Percentiles rank a stretch among this genome's conserved stretches.
phyloP scores from a whole-genome alignment of 2,797 vertebrate genomes.

The Sebastes kiyomatsui region DNA sequence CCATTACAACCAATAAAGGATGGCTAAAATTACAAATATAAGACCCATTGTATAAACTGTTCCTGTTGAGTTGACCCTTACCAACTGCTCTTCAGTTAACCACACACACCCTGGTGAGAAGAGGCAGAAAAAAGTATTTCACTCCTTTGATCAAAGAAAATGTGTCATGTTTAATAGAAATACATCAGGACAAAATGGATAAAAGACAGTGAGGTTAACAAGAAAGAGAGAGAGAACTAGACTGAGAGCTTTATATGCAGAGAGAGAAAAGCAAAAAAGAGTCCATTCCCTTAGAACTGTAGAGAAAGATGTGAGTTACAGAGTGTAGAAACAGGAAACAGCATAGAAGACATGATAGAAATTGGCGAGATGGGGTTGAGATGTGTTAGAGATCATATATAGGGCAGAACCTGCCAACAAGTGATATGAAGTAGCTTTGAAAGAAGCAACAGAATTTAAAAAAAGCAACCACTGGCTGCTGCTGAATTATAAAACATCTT shows the following conservation, averaged over 20 bases:
- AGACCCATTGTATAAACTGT: too few species aligned
- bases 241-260: neutral
- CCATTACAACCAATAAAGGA: too few species aligned
- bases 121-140: neutral
- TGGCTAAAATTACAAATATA: too few species aligned
- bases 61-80: too few species aligned
- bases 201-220: neutral
- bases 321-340: neutral
- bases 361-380: neutral
- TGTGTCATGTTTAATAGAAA: neutral
- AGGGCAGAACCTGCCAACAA: slow-evolving; percentile 38
- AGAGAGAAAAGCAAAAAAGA: neutral
- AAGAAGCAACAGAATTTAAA: slow-evolving; percentile 20
- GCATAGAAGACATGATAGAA: neutral
- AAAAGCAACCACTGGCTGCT: slow-evolving; percentile 39
- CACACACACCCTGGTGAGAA: neutral
- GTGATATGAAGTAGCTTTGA: slow-evolving; percentile 48
- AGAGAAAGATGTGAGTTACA: neutral
- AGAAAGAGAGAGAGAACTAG: neutral
- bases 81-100: neutral
- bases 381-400: slow-evolving; percentile 22
- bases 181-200: neutral
- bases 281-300: neutral
- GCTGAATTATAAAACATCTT: slow-evolving; percentile 62
- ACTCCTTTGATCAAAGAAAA: too few species aligned